Evolutionary conservation across 2,797 vertebrate genomes (phyloP).

Genomic region (Crypturellus tataupa): DNA sequence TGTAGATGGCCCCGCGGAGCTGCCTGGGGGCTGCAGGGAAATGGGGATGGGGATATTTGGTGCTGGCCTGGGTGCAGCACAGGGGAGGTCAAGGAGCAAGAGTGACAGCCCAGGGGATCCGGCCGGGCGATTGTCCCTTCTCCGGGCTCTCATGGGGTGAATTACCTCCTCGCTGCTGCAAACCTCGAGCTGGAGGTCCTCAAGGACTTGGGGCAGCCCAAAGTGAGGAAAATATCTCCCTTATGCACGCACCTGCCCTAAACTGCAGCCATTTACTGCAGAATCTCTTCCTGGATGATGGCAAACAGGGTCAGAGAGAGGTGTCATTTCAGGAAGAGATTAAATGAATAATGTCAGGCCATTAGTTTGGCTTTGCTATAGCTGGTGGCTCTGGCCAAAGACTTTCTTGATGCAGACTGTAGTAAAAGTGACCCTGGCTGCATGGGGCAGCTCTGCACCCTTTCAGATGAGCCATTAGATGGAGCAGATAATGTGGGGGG

Average conservation of each 20-base stretch:
- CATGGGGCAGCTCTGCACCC: neutral
- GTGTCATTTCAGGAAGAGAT: neutral
- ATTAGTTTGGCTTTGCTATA: rapidly evolving
- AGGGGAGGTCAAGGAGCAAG: neutral
- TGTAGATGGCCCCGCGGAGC: neutral
- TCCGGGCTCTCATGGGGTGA: rapidly evolving
- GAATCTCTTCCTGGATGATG: neutral
- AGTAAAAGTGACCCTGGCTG: neutral
- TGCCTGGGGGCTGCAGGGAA: neutral
- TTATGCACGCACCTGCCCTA: rapidly evolving
- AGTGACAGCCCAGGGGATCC: neutral
- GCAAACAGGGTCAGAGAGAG: neutral
- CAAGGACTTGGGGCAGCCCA: neutral
- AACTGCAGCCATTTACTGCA: neutral
- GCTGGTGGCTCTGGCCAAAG: constrained; percentile 1
- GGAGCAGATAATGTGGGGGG: neutral
- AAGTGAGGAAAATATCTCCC: neutral
- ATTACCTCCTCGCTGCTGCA: rapidly evolving
- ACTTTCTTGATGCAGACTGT: neutral
- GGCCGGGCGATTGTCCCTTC: neutral
- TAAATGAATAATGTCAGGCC: neutral
- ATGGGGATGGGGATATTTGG: neutral
- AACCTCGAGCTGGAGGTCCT: neutral
- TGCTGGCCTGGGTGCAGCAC: neutral
- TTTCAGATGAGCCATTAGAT: neutral